A percentile compares a stretch with the other conserved stretches of the same genome.
Conservation (phyloP, 2,888 invertebrate genomes). For the Ectemnius lituratus region DNA sequence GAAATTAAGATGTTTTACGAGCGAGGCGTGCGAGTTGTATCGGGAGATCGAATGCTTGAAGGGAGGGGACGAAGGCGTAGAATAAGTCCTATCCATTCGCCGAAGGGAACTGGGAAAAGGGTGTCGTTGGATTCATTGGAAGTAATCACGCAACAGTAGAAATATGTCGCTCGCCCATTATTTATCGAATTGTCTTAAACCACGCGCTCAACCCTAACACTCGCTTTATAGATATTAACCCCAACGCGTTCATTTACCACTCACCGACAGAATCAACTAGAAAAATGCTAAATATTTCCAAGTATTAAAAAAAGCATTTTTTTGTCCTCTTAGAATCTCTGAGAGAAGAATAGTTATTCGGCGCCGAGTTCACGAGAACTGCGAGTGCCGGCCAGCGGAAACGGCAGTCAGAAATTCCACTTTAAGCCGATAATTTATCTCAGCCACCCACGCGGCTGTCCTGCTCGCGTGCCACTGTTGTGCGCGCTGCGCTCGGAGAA, state of each 20-base stretch:
- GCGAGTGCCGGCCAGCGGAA: slow-evolving; percentile 34
- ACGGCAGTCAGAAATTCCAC: slow-evolving; percentile 48
- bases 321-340: too few species aligned
- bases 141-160: slow-evolving; percentile 67
- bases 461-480: slow-evolving; percentile 59
- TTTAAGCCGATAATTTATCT: slow-evolving; percentile 62
- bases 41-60: slow-evolving; percentile 28
- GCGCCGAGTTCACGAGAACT: not conserved
- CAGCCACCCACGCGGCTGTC: slow-evolving; percentile 60
- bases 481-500: slow-evolving; percentile 21
- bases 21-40: not conserved
- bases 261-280: too few species aligned
- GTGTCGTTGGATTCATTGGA: slow-evolving; percentile 55
- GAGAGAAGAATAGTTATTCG: not conserved
- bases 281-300: too few species aligned
- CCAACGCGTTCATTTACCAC: too few species aligned
- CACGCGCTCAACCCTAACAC: too few species aligned
- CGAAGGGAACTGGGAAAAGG: slow-evolving; percentile 48
- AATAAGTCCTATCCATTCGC: slow-evolving; percentile 53
- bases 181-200: slow-evolving; percentile 70
- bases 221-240: too few species aligned
- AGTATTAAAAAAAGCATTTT: too few species aligned
- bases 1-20: too few species aligned
- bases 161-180: slow-evolving; percentile 68
- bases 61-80: slow-evolving; percentile 52